A percentile compares a stretch with the other conserved stretches of the same genome.
Evolutionary conservation across 2,113 vertebrate species (phyloP).

Genomic region (Cisticola juncidis): DNA sequence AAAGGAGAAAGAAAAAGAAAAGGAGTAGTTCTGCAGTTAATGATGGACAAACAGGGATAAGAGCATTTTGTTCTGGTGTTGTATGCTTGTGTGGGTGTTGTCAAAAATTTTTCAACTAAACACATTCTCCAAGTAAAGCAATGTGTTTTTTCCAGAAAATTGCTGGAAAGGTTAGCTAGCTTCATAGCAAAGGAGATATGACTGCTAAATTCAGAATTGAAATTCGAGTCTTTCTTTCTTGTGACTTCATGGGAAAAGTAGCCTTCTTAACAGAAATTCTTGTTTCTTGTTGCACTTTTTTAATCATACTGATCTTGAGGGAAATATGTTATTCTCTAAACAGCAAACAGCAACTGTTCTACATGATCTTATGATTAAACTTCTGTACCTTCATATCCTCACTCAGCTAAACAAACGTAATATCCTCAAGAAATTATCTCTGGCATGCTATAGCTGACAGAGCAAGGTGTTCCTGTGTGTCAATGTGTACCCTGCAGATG

Average conservation of each 20-base stretch:
- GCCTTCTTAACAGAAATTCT: neutral
- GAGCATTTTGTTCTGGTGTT: neutral
- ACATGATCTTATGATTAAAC: neutral
- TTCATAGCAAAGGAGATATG: neutral
- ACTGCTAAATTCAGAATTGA: neutral
- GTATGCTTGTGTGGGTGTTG: neutral
- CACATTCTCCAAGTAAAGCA: neutral
- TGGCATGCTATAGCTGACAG: neutral
- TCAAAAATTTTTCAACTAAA: neutral
- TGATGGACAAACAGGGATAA: neutral
- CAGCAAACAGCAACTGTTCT: neutral
- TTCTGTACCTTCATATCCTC: neutral
- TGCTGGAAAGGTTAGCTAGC: neutral
- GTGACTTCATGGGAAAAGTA: neutral
- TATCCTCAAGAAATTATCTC: neutral
- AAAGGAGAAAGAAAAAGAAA: neutral
- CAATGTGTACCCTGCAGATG: rapidly evolving
- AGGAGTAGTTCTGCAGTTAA: neutral
- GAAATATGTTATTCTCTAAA: neutral
- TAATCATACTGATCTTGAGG: neutral
- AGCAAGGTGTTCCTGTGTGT: neutral
- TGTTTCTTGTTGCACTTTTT: neutral
- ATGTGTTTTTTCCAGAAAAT: neutral
- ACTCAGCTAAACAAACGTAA: neutral
- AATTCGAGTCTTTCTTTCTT: neutral